Evolutionary conservation across 2,888 invertebrate genomes (phyloP).

Genomic region (Yponomeuta sedellus): DNA sequence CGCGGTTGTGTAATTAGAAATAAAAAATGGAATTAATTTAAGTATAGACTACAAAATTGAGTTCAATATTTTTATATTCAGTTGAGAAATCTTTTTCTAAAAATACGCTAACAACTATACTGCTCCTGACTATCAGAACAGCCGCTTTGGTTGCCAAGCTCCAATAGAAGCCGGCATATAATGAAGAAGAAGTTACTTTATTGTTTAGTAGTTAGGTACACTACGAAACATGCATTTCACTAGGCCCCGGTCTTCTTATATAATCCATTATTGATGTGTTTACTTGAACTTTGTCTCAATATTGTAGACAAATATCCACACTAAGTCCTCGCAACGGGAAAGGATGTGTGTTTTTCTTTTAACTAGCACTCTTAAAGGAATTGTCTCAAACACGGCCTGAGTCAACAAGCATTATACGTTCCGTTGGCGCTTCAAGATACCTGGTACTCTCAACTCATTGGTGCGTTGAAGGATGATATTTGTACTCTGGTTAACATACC

Average conservation of each 20-base stretch:
- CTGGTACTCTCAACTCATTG: not conserved
- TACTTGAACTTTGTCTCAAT: slow-evolving; percentile 39
- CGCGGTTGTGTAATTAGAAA: no score
- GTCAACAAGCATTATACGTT: not conserved
- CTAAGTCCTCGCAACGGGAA: slow-evolving; percentile 26
- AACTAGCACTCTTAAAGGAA: not conserved
- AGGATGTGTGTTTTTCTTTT: slow-evolving; percentile 52
- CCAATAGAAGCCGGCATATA: no score
- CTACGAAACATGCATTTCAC: no score
- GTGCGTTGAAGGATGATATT: not conserved
- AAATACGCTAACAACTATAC: no score
- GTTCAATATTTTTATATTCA: no score
- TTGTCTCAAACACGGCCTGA: not conserved
- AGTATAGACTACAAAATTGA: no score
- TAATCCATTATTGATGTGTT: slow-evolving; percentile 8
- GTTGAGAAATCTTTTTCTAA: no score
- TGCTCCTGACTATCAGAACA: no score
- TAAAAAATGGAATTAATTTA: no score
- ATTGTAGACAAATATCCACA: slow-evolving; percentile 55
- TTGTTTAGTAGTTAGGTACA: no score
- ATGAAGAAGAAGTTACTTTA: no score
- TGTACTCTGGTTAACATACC: not conserved
- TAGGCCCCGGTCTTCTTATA: not conserved
- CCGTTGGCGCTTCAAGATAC: not conserved
- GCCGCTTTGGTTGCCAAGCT: no score